Conservation (phyloP, 2,888 invertebrate genomes). For the Ariolimax columbianus region DNA sequence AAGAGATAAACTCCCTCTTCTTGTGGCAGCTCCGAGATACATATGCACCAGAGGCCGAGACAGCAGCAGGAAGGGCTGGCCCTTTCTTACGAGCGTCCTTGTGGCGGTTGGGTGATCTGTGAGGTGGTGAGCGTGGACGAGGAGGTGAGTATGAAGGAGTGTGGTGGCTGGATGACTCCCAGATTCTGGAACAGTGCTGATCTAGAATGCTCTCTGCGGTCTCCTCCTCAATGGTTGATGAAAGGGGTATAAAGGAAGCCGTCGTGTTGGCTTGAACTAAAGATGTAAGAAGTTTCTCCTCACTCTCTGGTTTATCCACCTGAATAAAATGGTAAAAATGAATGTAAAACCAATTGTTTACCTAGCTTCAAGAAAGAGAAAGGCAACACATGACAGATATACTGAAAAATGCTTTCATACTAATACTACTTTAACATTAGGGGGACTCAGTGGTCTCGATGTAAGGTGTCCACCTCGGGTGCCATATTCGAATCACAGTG, state of each 20-base stretch:
- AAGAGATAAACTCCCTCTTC: constrained; percentile 80
- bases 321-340: background rate
- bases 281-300: constrained; percentile 57
- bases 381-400: too few species aligned
- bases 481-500: too few species aligned
- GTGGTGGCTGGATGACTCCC: constrained; percentile 85
- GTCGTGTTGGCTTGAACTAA: constrained; percentile 59
- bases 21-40: constrained; percentile 54
- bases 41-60: constrained; percentile 39
- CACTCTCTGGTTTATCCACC: constrained; percentile 44
- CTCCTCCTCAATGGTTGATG: constrained; percentile 80
- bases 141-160: constrained; percentile 89
- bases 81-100: constrained; percentile 41
- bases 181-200: constrained; percentile 92
- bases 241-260: constrained; percentile 65
- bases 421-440: too few species aligned
- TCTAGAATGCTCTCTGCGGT: constrained; percentile 82
- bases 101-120: constrained; percentile 74
- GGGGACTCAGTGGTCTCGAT: too few species aligned
- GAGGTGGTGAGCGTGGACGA: constrained; percentile 83
- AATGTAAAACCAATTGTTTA: background rate
- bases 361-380: background rate
- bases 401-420: too few species aligned
- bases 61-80: background rate
- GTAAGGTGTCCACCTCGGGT: too few species aligned